phyloP scores from a whole-genome alignment of 1,140 invertebrate genomes.

The Drosophila trapezifrons region DNA sequence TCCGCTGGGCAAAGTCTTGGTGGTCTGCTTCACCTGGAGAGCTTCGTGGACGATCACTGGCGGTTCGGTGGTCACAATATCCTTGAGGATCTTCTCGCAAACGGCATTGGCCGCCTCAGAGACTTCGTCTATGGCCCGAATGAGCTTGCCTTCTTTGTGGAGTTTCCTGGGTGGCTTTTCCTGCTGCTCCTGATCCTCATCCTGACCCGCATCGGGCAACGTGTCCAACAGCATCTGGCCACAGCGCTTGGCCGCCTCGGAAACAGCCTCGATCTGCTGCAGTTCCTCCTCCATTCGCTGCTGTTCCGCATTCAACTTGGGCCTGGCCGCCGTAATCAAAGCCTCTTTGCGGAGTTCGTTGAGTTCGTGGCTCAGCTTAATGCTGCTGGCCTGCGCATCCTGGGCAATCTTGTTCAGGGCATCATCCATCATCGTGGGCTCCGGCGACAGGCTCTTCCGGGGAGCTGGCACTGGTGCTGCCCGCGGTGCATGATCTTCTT shows the following conservation, averaged over 20 bases:
- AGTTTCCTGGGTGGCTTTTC: slow-evolving; percentile 55
- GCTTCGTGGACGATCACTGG: slow-evolving; percentile 79
- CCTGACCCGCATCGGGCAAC: slow-evolving; percentile 67
- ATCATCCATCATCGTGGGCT: slow-evolving; percentile 84
- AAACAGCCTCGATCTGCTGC: slow-evolving; percentile 83
- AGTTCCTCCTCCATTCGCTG: slow-evolving; percentile 65
- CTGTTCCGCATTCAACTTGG: slow-evolving; percentile 74
- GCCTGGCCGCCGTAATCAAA: slow-evolving; percentile 66
- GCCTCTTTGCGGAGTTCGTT: slow-evolving; percentile 80
- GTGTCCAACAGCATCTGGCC: slow-evolving; percentile 84
- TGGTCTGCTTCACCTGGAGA: slow-evolving; percentile 63
- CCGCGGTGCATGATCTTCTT: slow-evolving; percentile 31
- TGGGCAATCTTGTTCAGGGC: slow-evolving; percentile 86
- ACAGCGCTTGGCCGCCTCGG: slow-evolving; percentile 84
- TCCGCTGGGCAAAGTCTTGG: background rate
- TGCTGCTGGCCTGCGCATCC: slow-evolving; percentile 86
- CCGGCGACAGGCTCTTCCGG: slow-evolving; percentile 72
- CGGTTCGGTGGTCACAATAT: slow-evolving; percentile 79
- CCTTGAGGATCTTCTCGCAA: slow-evolving; percentile 80
- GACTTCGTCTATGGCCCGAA: slow-evolving; percentile 78
- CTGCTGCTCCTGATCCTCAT: slow-evolving; percentile 10
- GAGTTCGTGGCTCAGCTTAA: slow-evolving; percentile 85
- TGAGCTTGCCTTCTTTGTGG: slow-evolving; percentile 76
- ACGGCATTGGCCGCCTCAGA: slow-evolving; percentile 80
- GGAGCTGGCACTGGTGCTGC: slow-evolving; percentile 70